Conservation (phyloP, 2,797 vertebrate species). For the Spheniscus humboldti region DNA sequence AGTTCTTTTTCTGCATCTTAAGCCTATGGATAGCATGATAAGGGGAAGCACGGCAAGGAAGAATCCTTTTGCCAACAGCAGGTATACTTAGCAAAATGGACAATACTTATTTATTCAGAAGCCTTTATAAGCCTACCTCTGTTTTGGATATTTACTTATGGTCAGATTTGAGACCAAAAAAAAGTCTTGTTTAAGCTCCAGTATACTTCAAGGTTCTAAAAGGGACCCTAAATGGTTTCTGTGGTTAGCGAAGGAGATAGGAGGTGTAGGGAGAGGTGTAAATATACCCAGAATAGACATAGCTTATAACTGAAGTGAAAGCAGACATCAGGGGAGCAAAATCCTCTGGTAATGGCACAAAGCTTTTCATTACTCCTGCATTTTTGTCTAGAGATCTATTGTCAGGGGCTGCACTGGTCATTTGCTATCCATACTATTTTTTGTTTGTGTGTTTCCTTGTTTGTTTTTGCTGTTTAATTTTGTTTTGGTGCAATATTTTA, state of each 20-base stretch:
- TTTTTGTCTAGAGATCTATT: constrained; percentile 1
- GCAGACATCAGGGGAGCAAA: not conserved
- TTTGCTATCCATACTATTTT: constrained; percentile 9
- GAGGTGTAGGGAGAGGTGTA: not conserved
- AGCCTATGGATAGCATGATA: constrained; percentile 45
- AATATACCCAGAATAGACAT: constrained; percentile 43
- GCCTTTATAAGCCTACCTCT: constrained; percentile 72
- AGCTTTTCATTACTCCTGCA: constrained; percentile 48
- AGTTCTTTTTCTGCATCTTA: constrained; percentile 58
- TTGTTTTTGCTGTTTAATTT: constrained; percentile 48
- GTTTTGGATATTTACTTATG: constrained; percentile 23
- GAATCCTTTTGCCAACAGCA: constrained; percentile 13
- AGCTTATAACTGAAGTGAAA: constrained; percentile 46
- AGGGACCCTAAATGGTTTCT: constrained; percentile 13
- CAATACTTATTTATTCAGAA: constrained; percentile 58
- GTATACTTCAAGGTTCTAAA: constrained; percentile 16
- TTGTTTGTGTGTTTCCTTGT: constrained; percentile 28
- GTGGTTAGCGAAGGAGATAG: constrained; percentile 4
- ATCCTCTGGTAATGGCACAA: constrained; percentile 27
- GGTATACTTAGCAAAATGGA: constrained; percentile 26
- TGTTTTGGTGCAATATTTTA: constrained; percentile 74
- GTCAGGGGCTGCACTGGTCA: constrained; percentile 4
- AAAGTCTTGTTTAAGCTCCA: constrained; percentile 21
- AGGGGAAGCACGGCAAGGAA: constrained; percentile 44
- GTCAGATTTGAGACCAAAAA: constrained; percentile 50